Evolutionary conservation across 2,797 vertebrate genomes (phyloP).

Genomic region (Acridotheres tristis): DNA sequence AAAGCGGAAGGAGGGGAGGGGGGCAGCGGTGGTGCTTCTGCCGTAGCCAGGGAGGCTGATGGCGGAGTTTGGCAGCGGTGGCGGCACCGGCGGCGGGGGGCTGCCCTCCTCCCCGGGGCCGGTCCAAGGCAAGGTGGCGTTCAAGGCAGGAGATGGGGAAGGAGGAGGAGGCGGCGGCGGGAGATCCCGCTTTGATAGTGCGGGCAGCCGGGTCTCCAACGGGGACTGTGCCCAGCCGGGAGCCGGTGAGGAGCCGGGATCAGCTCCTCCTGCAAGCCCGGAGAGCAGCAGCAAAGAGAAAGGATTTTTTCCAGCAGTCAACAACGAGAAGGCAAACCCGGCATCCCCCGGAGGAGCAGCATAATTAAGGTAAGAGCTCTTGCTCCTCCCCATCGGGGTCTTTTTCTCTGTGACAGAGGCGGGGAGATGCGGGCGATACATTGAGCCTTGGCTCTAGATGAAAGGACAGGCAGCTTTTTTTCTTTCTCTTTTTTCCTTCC

Average conservation of each 20-base stretch:
- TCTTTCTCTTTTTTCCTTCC: neutral
- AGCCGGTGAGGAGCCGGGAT: conserved; percentile 71
- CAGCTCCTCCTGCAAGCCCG: conserved; percentile 77
- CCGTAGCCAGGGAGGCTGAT: conserved; percentile 79
- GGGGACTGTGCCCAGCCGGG: conserved; percentile 86
- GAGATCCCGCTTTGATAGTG: conserved; percentile 79
- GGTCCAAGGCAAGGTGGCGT: conserved; percentile 74
- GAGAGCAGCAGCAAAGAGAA: conserved; percentile 58
- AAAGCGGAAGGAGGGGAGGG: conserved; percentile 71
- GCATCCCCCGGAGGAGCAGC: conserved; percentile 93
- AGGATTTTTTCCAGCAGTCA: conserved; percentile 55
- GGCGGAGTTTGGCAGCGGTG: conserved; percentile 88
- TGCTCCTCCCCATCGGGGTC: neutral
- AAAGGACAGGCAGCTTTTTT: neutral
- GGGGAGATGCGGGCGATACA: neutral
- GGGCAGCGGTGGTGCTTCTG: conserved; percentile 49
- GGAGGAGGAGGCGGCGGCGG: conserved; percentile 68
- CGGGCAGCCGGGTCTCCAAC: conserved; percentile 84
- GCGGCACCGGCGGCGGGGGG: conserved; percentile 79
- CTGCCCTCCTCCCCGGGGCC: conserved; percentile 79
- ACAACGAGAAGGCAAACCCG: conserved; percentile 80
- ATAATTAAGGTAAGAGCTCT: conserved; percentile 91
- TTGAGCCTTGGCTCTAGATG: neutral
- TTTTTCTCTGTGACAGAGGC: neutral
- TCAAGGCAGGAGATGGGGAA: conserved; percentile 80